Evolutionary conservation across 2,113 vertebrate species (phyloP).

Genomic region (Psilopsiagon aurifrons): DNA sequence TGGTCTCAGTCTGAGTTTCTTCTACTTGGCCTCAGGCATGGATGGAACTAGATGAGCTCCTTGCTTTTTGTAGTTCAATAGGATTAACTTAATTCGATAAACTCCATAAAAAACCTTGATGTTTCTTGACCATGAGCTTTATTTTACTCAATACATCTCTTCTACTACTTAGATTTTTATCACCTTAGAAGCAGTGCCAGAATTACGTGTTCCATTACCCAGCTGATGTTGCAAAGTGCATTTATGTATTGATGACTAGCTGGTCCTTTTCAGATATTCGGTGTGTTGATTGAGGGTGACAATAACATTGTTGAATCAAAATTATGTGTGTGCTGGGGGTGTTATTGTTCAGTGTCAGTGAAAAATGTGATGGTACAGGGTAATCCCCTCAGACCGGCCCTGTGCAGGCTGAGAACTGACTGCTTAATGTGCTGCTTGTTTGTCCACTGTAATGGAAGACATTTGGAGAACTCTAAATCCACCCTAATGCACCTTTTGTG

Average conservation of each 20-base stretch:
- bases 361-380: neutral
- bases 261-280: neutral
- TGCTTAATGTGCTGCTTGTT: neutral
- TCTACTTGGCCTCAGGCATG: neutral
- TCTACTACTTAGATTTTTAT: conserved; percentile 34
- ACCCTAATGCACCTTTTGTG: neutral
- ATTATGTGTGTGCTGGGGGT: neutral
- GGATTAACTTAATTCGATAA: conserved; percentile 1
- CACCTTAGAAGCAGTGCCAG: neutral
- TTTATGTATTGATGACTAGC: neutral
- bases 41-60: neutral
- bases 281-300: neutral
- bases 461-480: neutral
- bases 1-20: conserved; percentile 22
- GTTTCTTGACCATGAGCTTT: neutral
- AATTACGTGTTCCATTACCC: neutral
- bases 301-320: neutral
- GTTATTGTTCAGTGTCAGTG: neutral
- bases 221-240: neutral
- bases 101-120: neutral
- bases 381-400: neutral
- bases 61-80: neutral
- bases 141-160: neutral
- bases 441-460: neutral
- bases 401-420: neutral